These are phyloP conservation scores for Henicopernis longicauda DNA, from an alignment of 2,113 vertebrate genomes.

Conservation along the genomic window DNA sequence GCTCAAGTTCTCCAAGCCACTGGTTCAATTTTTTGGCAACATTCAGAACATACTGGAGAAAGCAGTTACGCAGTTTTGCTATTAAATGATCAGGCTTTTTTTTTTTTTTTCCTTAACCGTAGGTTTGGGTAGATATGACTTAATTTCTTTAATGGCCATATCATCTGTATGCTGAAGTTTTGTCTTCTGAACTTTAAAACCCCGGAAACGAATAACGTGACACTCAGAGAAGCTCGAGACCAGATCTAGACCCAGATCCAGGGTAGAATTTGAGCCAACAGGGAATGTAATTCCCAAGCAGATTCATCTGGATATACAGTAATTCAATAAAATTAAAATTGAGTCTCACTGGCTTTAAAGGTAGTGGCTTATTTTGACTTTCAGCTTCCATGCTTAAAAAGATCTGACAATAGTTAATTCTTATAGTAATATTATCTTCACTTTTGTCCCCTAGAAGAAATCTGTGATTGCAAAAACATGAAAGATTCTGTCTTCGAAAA, in stretches of 20 bases:
- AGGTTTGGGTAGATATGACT: neutral
- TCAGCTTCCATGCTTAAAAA: neutral
- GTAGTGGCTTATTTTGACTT: neutral
- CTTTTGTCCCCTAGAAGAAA: neutral
- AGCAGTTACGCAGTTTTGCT: neutral
- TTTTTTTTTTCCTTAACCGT: neutral
- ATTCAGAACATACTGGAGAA: neutral
- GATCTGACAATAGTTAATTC: neutral
- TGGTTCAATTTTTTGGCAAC: neutral
- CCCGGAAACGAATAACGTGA: neutral
- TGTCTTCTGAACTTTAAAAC: neutral
- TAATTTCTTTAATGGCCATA: neutral
- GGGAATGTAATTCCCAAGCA: neutral
- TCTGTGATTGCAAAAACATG: neutral
- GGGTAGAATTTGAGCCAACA: neutral
- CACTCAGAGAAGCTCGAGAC: neutral
- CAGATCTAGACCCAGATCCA: neutral
- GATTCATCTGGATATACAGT: neutral
- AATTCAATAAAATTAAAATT: neutral
- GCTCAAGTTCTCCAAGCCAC: neutral
- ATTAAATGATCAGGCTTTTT: neutral
- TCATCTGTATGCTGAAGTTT: neutral
- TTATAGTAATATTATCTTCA: neutral
- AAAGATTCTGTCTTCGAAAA: neutral
- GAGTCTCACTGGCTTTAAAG: neutral